These are phyloP conservation scores for Leistus spinibarbis DNA, from an alignment of 2,888 invertebrate genomes.

Conservation along the genomic window DNA sequence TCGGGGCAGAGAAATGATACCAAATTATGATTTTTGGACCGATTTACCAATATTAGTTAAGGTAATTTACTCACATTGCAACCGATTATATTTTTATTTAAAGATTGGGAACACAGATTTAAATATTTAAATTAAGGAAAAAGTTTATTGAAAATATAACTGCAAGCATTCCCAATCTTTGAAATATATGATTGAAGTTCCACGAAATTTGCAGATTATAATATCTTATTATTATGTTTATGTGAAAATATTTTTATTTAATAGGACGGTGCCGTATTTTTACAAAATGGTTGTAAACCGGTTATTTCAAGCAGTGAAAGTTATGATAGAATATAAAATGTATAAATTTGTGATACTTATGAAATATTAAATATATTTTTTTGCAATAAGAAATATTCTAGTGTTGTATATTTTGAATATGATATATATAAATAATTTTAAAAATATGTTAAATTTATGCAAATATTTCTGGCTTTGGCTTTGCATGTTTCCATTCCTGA, in stretches of 20 bases:
- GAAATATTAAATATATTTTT: slow-evolving; percentile 4
- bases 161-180: too few relatives aligned
- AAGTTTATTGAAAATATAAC: too few relatives aligned
- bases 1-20: slow-evolving; percentile 73
- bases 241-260: slow-evolving; percentile 47
- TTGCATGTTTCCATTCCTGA: too few relatives aligned
- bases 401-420: background rate
- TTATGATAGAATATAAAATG: slow-evolving; percentile 60
- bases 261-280: slow-evolving; percentile 69
- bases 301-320: slow-evolving; percentile 51
- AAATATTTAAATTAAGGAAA: too few relatives aligned
- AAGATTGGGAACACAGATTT: too few relatives aligned
- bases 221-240: slow-evolving; percentile 20
- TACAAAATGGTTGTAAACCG: slow-evolving; percentile 66
- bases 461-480: slow-evolving; percentile 28
- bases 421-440: background rate
- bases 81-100: too few relatives aligned
- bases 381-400: background rate
- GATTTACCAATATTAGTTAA: slow-evolving; percentile 71
- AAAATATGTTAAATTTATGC: background rate
- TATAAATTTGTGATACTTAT: slow-evolving; percentile 9
- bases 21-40: slow-evolving; percentile 75
- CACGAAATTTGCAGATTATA: background rate
- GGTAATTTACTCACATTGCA: slow-evolving; percentile 65
- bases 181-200: too few relatives aligned